Conservation (phyloP, 1,140 invertebrate genomes). For the Penaeus japonicus region DNA sequence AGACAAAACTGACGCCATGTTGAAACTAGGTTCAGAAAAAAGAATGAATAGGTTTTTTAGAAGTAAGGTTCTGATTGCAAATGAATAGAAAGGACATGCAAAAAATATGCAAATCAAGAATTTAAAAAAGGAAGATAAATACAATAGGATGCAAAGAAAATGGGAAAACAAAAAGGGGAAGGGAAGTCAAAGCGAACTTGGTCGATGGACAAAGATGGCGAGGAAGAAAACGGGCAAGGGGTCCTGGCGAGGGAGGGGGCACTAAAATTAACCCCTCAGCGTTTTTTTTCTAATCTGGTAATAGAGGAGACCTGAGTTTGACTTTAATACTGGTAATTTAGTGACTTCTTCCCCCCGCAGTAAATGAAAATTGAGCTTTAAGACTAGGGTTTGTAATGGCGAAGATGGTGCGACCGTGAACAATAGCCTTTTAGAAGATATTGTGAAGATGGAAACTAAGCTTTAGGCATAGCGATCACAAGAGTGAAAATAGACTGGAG, state of each 20-base stretch:
- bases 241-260: neutral
- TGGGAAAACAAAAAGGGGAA: neutral
- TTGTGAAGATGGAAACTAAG: neutral
- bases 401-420: neutral
- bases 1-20: no score
- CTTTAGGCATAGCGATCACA: neutral
- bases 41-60: no score
- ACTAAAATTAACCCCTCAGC: constrained; percentile 24
- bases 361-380: neutral
- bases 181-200: no score
- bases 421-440: constrained; percentile 21
- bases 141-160: neutral
- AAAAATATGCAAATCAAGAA: no score
- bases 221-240: neutral
- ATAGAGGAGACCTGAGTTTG: constrained; percentile 28
- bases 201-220: neutral
- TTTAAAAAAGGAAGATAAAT: no score
- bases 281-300: constrained; percentile 26
- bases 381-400: neutral
- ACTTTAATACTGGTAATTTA: constrained; percentile 41
- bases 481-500: neutral
- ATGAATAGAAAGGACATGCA: no score
- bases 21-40: no score
- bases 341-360: neutral
- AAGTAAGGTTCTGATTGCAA: no score